Evolutionary conservation across 2,888 invertebrate species (phyloP).

Genomic region (Mellilla xanthometata): DNA sequence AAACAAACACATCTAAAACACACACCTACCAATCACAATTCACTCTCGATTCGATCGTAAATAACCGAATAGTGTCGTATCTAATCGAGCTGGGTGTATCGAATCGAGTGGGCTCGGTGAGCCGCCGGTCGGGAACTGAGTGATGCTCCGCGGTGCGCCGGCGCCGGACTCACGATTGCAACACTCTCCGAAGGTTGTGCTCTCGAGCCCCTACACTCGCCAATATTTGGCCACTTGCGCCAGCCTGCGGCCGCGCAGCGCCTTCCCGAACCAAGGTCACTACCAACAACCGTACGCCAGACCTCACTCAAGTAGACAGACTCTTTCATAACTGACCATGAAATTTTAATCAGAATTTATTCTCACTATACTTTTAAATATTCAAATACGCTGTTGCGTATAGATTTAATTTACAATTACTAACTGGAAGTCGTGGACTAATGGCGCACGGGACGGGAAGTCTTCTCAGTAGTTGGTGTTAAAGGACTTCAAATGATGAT

Average conservation of each 20-base stretch:
- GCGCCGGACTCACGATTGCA: conserved; percentile 9
- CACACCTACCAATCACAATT: background rate
- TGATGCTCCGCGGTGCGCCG: too few relatives aligned
- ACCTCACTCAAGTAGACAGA: too few relatives aligned
- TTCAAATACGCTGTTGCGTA: background rate
- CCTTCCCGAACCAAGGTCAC: too few relatives aligned
- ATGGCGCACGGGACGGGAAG: too few relatives aligned
- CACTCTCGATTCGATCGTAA: background rate
- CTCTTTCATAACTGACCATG: conserved; percentile 3
- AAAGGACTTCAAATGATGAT: too few relatives aligned
- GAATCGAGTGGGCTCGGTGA: background rate
- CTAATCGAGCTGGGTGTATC: background rate
- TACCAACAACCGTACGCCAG: too few relatives aligned
- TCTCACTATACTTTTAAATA: background rate
- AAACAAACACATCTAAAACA: too few relatives aligned
- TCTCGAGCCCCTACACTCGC: conserved; percentile 5
- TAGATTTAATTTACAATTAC: background rate
- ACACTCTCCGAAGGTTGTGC: conserved; percentile 8
- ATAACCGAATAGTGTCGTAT: background rate
- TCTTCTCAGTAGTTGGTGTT: too few relatives aligned
- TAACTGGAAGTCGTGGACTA: too few relatives aligned
- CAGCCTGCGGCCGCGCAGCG: background rate
- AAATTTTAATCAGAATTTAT: background rate
- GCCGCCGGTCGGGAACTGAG: conserved; percentile 9
- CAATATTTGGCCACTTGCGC: conserved; percentile 19